These are phyloP conservation scores for Ptychadena robeensis DNA, from an alignment of 2,797 vertebrate genomes.

Conservation along the genomic window DNA sequence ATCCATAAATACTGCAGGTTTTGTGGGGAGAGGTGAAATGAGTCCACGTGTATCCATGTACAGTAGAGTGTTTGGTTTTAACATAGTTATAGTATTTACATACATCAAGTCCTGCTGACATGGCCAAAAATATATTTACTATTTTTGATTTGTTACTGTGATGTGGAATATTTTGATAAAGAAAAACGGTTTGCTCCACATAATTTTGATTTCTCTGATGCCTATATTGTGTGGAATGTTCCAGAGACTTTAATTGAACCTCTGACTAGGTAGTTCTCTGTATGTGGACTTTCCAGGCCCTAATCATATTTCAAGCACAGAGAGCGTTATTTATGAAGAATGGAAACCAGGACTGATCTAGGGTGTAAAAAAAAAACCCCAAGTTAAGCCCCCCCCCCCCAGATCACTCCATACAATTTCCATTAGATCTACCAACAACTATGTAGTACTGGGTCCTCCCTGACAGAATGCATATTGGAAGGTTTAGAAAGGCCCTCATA, in stretches of 20 bases:
- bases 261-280: not conserved
- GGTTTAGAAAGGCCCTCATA: no score
- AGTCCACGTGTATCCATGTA: not conserved
- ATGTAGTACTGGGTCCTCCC: no score
- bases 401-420: no score
- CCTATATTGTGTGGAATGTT: not conserved
- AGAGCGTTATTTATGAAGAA: not conserved
- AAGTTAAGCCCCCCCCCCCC: no score
- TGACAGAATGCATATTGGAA: no score
- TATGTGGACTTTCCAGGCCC: not conserved
- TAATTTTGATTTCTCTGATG: not conserved
- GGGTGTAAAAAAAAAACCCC: no score
- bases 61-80: not conserved
- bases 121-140: not conserved
- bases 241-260: not conserved
- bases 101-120: not conserved
- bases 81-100: not conserved
- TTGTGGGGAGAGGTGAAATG: not conserved
- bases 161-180: not conserved
- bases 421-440: no score
- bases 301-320: not conserved
- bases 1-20: not conserved
- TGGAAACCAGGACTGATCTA: no score
- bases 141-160: not conserved
- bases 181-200: not conserved